Conservation (phyloP, 1,140 invertebrate species). For the Charaxes varanes region DNA sequence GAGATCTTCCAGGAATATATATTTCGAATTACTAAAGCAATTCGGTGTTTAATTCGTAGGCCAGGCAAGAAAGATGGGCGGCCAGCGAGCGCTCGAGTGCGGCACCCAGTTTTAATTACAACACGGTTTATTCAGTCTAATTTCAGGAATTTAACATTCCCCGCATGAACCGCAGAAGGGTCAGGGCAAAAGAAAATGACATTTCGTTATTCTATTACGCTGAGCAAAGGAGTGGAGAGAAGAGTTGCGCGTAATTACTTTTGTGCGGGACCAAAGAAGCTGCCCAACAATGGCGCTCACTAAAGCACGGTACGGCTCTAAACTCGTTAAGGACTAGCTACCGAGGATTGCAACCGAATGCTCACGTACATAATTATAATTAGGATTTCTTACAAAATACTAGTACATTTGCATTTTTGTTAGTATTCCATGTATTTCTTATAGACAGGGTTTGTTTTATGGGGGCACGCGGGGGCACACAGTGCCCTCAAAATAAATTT, state of each 20-base stretch:
- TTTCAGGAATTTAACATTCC: slow-evolving; percentile 70
- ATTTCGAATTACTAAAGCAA: slow-evolving; percentile 71
- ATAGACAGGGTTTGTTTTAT: too few relatives aligned
- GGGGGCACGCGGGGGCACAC: too few relatives aligned
- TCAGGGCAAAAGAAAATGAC: slow-evolving; percentile 70
- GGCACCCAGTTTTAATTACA: slow-evolving; percentile 69
- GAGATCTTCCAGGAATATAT: slow-evolving; percentile 64
- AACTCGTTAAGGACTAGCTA: slow-evolving; percentile 18
- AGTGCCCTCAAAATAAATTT: too few relatives aligned
- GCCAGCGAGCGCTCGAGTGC: slow-evolving; percentile 33
- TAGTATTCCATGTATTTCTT: too few relatives aligned
- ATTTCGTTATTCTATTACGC: slow-evolving; percentile 71
- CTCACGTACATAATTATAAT: slow-evolving; percentile 9
- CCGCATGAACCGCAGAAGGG: slow-evolving; percentile 67
- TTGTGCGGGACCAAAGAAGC: slow-evolving; percentile 30
- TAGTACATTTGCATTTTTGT: too few relatives aligned
- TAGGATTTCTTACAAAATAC: background rate
- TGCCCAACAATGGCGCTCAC: slow-evolving; percentile 21
- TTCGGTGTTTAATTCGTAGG: slow-evolving; percentile 71
- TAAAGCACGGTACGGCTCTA: slow-evolving; percentile 13
- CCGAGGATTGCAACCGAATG: slow-evolving; percentile 10
- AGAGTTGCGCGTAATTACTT: slow-evolving; percentile 62
- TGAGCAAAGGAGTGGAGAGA: slow-evolving; percentile 50
- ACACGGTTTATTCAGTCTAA: slow-evolving; percentile 70
- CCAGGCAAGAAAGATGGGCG: slow-evolving; percentile 69